A percentile compares a stretch with the other conserved stretches of the same genome.
Conservation (phyloP, 2,113 vertebrate species). For the Chelonoidis abingdonii region DNA sequence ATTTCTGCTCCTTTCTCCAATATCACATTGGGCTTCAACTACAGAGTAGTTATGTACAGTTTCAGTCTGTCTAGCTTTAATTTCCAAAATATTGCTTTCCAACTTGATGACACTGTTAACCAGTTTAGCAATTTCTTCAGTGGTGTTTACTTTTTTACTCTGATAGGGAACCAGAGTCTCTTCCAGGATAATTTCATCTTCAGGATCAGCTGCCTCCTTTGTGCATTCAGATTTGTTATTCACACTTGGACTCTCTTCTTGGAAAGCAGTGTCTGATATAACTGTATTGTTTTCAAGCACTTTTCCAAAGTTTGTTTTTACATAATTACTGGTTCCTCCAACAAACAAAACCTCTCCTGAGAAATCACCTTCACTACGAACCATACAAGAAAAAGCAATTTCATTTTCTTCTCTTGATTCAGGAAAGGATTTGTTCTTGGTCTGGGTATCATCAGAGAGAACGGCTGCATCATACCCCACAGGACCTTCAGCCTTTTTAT, state of each 20-base stretch:
- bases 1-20: neutral
- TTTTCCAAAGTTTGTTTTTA: neutral
- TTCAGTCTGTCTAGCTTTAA: slow-evolving; percentile 59
- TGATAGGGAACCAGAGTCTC: neutral
- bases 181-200: neutral
- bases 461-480: neutral
- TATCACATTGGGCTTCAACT: neutral
- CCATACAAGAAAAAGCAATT: neutral
- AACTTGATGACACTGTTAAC: slow-evolving; percentile 49
- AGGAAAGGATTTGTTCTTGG: neutral
- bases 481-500: neutral
- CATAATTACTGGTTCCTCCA: neutral
- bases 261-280: slow-evolving; percentile 22
- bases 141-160: slow-evolving; percentile 4
- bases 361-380: neutral
- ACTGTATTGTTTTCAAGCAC: slow-evolving; percentile 3
- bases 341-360: neutral
- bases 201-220: slow-evolving; percentile 5
- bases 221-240: slow-evolving; percentile 10
- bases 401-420: slow-evolving; percentile 26
- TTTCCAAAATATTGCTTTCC: slow-evolving; percentile 68
- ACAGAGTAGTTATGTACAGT: neutral
- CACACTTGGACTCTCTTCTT: slow-evolving; percentile 7
- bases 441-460: slow-evolving; percentile 12
- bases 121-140: slow-evolving; percentile 60